Evolutionary conservation across 2,113 vertebrate species (phyloP), one percentile per base, ranked within the genome.

Genomic region (Ellobius talpinus): DNA sequence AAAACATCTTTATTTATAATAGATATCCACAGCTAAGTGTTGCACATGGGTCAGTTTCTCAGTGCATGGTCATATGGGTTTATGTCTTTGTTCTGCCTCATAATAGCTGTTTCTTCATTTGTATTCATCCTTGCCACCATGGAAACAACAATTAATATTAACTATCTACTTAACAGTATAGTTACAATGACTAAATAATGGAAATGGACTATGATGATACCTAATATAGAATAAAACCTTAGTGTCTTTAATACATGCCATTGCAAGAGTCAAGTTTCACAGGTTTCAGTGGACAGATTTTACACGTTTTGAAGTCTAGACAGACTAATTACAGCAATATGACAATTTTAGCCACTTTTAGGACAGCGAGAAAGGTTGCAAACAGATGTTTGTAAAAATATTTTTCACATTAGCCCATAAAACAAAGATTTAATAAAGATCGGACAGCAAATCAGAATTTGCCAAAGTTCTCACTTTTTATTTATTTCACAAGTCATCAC

Each of bases 371-470:
- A 90, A 77, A 90, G 87, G 47, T 95, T 90, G 42, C 55, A 95
- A 95, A 96, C 63, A 95, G 58, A 96, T 90, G 26, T 91, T 96
- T 96, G 66, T 93, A 91, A 77, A 33, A 91, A 82, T 90, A 45
- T 61, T 96, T 95, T 93, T 78, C 78, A 45, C 21, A 95, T 87
- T 92, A 91, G 87, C 10, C 31, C 91, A 93, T 90, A 87, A 89
- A 97, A 73, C 63, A 97, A 92, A 95, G 31, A 87, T 26, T 84
- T 95, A 87, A 90, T 78, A 93, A 94, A 91, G 65, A 94, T 76
- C 36, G 87, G 74, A 23, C 58, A 90, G 84, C 72, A 96, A 94
- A 88, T 96, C 58, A 96, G 74, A 96, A 93, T 96, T 85, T 87
- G 84, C 84, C 79, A 90, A 93, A 31, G 47, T 93, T 95, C 42